Percentiles rank a stretch among this genome's conserved stretches.
These are phyloP conservation scores for Pediacus dermestoides DNA, from an alignment of 2,888 invertebrate genomes.

Conservation along the genomic window DNA sequence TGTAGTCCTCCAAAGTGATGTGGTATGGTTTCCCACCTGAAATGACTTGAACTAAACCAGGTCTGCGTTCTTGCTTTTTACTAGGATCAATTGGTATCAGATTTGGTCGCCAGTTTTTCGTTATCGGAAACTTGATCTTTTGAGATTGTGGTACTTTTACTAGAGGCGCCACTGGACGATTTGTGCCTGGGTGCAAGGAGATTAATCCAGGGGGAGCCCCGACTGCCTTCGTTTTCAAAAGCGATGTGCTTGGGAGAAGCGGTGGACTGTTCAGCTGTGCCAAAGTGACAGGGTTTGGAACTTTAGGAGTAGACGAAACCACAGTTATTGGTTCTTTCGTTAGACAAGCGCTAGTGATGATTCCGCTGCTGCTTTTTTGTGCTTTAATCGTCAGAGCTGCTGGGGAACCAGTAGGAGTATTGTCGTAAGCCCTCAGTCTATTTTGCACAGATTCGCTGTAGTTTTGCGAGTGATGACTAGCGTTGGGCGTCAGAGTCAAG, in stretches of 20 bases:
- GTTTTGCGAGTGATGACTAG: conserved; percentile 69
- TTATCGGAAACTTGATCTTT: conserved; percentile 52
- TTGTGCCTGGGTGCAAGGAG: conserved; percentile 42
- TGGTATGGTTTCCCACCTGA: conserved; percentile 77
- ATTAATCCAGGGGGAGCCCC: conserved; percentile 45
- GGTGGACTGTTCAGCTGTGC: conserved; percentile 42
- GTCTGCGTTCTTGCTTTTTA: conserved; percentile 45
- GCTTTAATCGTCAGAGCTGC: conserved; percentile 42
- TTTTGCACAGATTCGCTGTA: conserved; percentile 80
- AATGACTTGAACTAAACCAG: conserved; percentile 69
- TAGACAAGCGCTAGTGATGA: conserved; percentile 26
- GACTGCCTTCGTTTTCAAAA: conserved; percentile 24
- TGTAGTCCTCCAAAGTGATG: conserved; percentile 74
- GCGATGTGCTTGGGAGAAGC: conserved; percentile 25
- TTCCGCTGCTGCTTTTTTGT: conserved; percentile 38
- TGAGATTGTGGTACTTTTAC: conserved; percentile 43
- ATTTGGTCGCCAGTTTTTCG: conserved; percentile 69
- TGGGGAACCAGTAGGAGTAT: conserved; percentile 49
- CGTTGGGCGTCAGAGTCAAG: conserved; percentile 67
- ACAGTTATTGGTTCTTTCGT: background rate
- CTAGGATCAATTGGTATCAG: conserved; percentile 60
- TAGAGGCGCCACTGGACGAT: conserved; percentile 39
- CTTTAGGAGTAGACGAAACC: background rate
- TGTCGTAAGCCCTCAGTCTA: conserved; percentile 72
- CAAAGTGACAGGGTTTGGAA: conserved; percentile 39